Conservation (phyloP, 2,113 vertebrate species). For the Daubentonia madagascariensis region DNA sequence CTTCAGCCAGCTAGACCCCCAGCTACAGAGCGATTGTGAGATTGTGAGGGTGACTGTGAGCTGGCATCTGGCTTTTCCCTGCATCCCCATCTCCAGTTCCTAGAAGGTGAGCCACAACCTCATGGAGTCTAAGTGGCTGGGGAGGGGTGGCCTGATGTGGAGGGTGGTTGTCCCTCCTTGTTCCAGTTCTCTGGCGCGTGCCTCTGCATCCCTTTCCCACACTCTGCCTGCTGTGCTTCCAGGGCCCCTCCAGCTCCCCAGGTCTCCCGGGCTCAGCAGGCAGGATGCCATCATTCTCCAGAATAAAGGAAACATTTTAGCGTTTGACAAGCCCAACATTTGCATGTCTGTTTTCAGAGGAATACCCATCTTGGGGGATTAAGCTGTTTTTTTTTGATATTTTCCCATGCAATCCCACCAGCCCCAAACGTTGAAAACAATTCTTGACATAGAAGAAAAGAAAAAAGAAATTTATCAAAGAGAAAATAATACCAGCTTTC, state of each 20-base stretch:
- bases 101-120: background rate
- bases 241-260: conserved; percentile 84
- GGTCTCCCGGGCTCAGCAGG: conserved; percentile 88
- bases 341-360: conserved; percentile 89
- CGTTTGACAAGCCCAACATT: conserved; percentile 81
- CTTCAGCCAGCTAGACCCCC: background rate
- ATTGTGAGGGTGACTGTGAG: too few species aligned
- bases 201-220: conserved; percentile 91
- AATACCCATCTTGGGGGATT: conserved; percentile 87
- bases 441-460: conserved; percentile 85
- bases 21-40: rapidly evolving
- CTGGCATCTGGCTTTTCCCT: background rate
- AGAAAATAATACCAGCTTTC: too few species aligned
- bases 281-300: conserved; percentile 87
- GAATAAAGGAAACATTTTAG: conserved; percentile 85
- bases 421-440: conserved; percentile 85
- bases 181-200: conserved; percentile 89
- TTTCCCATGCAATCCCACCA: conserved; percentile 52
- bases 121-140: too few species aligned
- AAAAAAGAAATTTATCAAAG: too few species aligned
- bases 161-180: conserved; percentile 78
- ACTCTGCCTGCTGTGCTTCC: conserved; percentile 86
- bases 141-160: background rate
- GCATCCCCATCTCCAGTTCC: background rate
- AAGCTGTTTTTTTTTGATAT: conserved; percentile 64